Base-by-base conservation (phyloP, 2,113 vertebrate genomes). In the Clarias batrachus region DNA sequence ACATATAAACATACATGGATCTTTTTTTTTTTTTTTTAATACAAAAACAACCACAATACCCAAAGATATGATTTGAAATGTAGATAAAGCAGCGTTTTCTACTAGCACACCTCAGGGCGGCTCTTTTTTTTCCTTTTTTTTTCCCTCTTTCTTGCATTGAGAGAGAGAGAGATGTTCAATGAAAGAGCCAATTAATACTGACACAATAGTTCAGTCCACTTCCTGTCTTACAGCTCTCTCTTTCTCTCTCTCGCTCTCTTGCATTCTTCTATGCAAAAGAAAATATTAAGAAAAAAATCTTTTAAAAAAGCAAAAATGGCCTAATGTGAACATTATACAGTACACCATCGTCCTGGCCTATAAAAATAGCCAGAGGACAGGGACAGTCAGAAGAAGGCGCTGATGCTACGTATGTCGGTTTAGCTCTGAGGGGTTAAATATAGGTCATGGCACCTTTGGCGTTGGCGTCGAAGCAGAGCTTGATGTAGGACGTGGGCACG, bases 381-480 rank as follows among this genome's bases (percentile, higher is more conserved):
- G 78, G 59, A 33, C 41, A 30, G 25, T 78, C 21, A 68, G 81
- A 56, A 52, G 30, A 66, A 77, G 71, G 78, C 37, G 81, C 57
- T 68, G 66, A 87, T 81, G 60, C 79, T 74, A 74, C 25, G 25
- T 16, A 33, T 60, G 79, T 41, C 13, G 85, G 52, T 63, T 84
- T 68, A 79, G 27, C 33, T 83, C 84, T 70, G 73, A 81, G 52
- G 52, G 87, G 93, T 96, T 95, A 97, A 94, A 97, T 97, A 92
- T 97, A 97, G 92, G 97, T 97, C 96, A 96, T 96, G 93, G 96
- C 96, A 99, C 98, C 98, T 99, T 98, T 97, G 95, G 96, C 94
- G 87, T 96, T 97, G 95, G 93, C 96, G 93, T 99, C 98, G 95
- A 98, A 95, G 95, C 94, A 98, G 93, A 99, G 97, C 93, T 99